A percentile compares a stretch with the other conserved stretches of the same genome.
Conservation (phyloP, 2,888 invertebrate genomes). For the Lithosia quadra region DNA sequence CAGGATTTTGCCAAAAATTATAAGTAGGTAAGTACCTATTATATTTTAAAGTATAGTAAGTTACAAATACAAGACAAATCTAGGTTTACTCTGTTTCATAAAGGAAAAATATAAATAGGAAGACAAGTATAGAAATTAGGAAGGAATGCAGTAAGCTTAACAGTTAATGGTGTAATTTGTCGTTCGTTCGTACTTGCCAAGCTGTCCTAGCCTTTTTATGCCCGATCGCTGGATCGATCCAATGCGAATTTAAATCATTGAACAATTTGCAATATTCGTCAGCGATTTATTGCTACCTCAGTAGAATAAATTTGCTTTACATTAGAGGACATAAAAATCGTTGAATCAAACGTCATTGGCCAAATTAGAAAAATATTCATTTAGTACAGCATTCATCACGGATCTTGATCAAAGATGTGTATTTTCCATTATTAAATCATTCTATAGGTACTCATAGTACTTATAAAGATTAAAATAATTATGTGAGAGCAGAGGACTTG, state of each 20-base stretch:
- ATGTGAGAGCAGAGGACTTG: background rate
- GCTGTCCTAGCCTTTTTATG: slow-evolving; percentile 39
- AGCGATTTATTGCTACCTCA: slow-evolving; percentile 5
- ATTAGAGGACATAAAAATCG: slow-evolving; percentile 37
- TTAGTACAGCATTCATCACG: background rate
- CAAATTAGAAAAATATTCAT: slow-evolving; percentile 22
- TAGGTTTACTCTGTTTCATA: background rate
- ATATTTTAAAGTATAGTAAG: background rate
- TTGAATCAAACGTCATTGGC: slow-evolving; percentile 31
- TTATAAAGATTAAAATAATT: background rate
- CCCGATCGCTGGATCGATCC: slow-evolving; percentile 6
- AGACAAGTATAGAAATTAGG: slow-evolving; percentile 23
- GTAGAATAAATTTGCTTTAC: background rate
- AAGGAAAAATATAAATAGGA: background rate
- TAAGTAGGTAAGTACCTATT: background rate
- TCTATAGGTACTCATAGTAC: background rate
- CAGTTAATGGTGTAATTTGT: slow-evolving; percentile 39
- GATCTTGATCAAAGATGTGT: background rate
- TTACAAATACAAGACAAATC: background rate
- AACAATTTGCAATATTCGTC: background rate
- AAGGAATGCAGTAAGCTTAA: slow-evolving; percentile 59
- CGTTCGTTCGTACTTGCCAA: slow-evolving; percentile 67
- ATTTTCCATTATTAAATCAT: background rate
- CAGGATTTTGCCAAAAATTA: slow-evolving; percentile 3
- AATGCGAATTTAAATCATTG: background rate